Base-by-base conservation (phyloP, 2,113 vertebrate genomes). In the Callocephalon fimbriatum region DNA sequence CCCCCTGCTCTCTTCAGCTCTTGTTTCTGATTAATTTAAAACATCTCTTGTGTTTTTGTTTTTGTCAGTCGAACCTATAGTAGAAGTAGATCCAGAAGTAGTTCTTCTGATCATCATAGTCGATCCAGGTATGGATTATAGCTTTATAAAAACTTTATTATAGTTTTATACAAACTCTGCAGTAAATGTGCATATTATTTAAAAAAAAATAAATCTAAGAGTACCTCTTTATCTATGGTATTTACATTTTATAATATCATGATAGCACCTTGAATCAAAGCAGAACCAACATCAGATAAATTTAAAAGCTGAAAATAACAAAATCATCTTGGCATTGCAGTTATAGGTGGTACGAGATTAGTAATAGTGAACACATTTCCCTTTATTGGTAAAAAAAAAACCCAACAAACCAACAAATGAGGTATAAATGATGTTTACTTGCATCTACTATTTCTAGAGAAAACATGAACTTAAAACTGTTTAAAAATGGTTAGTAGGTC, bases 21-120 rank as follows among this genome's bases (percentile, higher is more conserved):
- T 83, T 66, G 6, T 23, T n/a, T 27, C 8, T 9, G n/a, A 6
- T 62, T 63, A 56, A 31, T 25, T 51, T 7, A 37, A 74, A 42
- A 44, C 12, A 7, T 9, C 38, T 86, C 63, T 72, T 72, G 7
- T 93, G 29, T 10, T 61, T 56, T 65, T 78, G 6, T 84, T 90
- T 91, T 94, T 88, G 8, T 40, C 95, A 98, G 98, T 87, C 98
- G 98, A 91, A 98, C 98, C 2, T 99, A 99, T n/a, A 99, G 99
- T 68, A 98, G 99, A 95, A 99, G 99, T 96, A 98, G 98, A 44
- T 99, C 99, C 94, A 98, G 99, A 97, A 99, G 99, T 95, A 98
- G 97, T 62, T 99, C 99, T 0, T 99, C 99, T 0, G 97, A 97
- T 75, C 98, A 97, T 66, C 98, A 90, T 61, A 98, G 98, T 75